Evolutionary conservation across 2,113 vertebrate species (phyloP).

Genomic region (Chionodraco myersi): DNA sequence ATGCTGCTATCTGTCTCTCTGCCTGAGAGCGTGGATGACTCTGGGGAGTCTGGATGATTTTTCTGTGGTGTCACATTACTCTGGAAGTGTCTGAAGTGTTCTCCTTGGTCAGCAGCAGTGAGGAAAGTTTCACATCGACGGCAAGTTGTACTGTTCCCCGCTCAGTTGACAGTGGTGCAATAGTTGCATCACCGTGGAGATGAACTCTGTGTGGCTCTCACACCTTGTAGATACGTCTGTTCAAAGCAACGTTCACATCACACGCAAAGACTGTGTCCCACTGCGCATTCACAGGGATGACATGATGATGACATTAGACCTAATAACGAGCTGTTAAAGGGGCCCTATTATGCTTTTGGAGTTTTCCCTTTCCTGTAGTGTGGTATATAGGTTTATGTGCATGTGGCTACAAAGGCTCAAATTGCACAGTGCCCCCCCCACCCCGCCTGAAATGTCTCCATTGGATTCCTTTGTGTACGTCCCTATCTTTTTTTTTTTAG

Average conservation of each 20-base stretch:
- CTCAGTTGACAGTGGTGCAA: constrained; percentile 19
- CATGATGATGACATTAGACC: not conserved
- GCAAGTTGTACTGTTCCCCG: not conserved
- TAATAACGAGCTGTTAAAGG: constrained; percentile 16
- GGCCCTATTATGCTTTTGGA: no score
- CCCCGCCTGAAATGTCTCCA: no score
- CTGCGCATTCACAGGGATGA: not conserved
- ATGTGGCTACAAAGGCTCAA: no score
- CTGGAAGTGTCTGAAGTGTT: constrained; percentile 33
- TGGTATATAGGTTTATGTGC: no score
- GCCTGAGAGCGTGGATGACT: constrained; percentile 24
- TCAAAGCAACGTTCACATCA: constrained; percentile 16
- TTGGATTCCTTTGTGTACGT: no score
- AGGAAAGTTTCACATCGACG: constrained; percentile 33
- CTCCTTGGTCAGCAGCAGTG: constrained; percentile 50
- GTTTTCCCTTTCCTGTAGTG: no score
- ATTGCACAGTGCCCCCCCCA: no score
- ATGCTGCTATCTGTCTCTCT: constrained; percentile 27
- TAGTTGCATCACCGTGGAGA: constrained; percentile 12
- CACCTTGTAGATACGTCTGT: constrained; percentile 15
- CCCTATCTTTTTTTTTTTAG: no score
- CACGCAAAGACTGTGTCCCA: not conserved
- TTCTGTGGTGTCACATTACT: constrained; percentile 14
- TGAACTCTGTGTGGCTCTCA: constrained; percentile 41
- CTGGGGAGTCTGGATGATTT: constrained; percentile 21